A percentile compares a stretch with the other conserved stretches of the same genome.
Conservation (phyloP, 2,888 invertebrate genomes). For the Disparrhopalites patrizii region DNA sequence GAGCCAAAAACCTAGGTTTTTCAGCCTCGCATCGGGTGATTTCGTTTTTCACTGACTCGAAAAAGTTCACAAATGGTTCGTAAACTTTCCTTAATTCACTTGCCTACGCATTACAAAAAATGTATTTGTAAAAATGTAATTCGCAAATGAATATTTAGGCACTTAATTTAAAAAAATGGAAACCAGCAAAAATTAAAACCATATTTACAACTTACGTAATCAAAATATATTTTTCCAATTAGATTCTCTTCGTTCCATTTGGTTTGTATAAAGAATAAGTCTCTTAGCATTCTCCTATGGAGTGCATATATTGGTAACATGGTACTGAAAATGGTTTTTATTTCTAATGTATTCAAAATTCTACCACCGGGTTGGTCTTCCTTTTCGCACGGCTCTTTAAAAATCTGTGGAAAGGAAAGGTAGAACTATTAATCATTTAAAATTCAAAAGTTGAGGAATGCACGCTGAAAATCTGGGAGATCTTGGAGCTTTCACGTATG, state of each 20-base stretch:
- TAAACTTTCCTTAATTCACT: conserved; percentile 88
- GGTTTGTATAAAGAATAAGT: conserved; percentile 62
- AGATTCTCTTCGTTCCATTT: conserved; percentile 85
- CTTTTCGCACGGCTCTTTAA: conserved; percentile 87
- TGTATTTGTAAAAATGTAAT: too few relatives aligned
- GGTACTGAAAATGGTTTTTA: conserved; percentile 92
- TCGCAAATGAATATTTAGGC: conserved; percentile 5
- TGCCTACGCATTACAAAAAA: conserved; percentile 54
- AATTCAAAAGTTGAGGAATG: conserved; percentile 23
- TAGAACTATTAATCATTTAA: too few relatives aligned
- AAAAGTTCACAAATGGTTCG: conserved; percentile 97
- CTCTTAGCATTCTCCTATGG: conserved; percentile 71
- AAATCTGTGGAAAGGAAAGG: conserved; percentile 64
- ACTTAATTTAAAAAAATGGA: not conserved
- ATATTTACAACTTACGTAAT: conserved; percentile 58
- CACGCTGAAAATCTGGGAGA: not conserved
- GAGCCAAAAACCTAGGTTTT: conserved; percentile 96
- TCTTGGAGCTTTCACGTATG: not conserved
- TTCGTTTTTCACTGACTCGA: conserved; percentile 94
- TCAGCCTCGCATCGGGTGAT: conserved; percentile 83
- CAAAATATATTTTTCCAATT: conserved; percentile 80
- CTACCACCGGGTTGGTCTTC: conserved; percentile 73
- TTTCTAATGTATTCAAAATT: conserved; percentile 82
- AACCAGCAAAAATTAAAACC: not conserved
- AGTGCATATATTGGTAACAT: conserved; percentile 90